Evolutionary conservation across 1,140 invertebrate species (phyloP), one percentile per base, ranked within the genome.

Genomic region (Habropoda laboriosa): DNA sequence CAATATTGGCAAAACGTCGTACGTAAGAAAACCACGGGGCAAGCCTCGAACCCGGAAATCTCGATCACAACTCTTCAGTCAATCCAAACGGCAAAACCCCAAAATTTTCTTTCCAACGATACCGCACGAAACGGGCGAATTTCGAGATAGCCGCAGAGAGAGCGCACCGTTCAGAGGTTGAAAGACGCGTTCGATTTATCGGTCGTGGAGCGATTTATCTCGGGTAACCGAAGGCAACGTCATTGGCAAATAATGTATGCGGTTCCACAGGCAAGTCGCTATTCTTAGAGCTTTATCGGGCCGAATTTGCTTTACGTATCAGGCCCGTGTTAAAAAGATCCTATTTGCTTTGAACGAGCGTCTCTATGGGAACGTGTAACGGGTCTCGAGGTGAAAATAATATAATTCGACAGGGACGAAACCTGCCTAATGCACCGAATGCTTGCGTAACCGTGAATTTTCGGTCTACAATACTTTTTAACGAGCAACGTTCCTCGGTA

Each of bases 221-320:
- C 12, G 8, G 35, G 40, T 16, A 40, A 58, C 24, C 64, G 10
- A 47, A 53, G 24, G 38, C 47, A 61, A 60, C 40, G 78, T 45
- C 55, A 64, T 47, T 30, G n/a, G 40, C 53, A 57, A 83, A 66
- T 71, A 47, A 64, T 32, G 61, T 47, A 51, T 47, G 42, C 53
- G 49, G 30, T 35, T 72, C 47, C 16, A 66, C 63, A n/a, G n/a
- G n/a, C n/a, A n/a, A n/a, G 38, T 45, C 12, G 77, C 70, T 84
- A 78, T 85, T 84, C 64, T 78, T 84, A 74, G 79, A 49, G 18
- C 60, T 64, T 84, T 85, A 84, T 84, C 83, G 55, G 30, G 21
- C 58, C 55, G 30, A 81, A 81, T 85, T 85, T 84, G 64, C 74
- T 68, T 81, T 72, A 42, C 53, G 57, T 78, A 81, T 84, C 68